Evolutionary conservation across 2,888 invertebrate species (phyloP).

Genomic region (Mesorhabditis belari): DNA sequence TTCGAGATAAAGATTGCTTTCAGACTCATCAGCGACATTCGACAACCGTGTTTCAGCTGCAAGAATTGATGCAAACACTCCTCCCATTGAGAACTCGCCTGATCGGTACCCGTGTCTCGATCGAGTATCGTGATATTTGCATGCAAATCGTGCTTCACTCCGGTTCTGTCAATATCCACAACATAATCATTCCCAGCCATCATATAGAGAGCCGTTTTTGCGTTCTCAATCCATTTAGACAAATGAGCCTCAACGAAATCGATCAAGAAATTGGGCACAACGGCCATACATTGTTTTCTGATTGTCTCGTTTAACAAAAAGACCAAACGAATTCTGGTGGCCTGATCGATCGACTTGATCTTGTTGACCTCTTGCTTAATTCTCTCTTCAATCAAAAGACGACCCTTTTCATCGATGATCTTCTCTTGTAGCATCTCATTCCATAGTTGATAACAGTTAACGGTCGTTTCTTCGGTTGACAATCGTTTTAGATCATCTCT

Average conservation of each 20-base stretch:
- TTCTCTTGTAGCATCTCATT: no score
- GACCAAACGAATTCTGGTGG: no score
- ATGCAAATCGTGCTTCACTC: constrained; percentile 22
- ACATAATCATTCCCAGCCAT: constrained; percentile 48
- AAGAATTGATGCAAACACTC: constrained; percentile 55
- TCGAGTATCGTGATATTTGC: constrained; percentile 18
- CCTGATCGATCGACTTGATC: no score
- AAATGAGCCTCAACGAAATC: constrained; percentile 7
- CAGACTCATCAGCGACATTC: constrained; percentile 47
- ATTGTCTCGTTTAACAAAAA: neutral
- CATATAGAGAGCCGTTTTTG: constrained; percentile 43
- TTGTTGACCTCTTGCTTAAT: no score
- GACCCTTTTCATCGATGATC: constrained; percentile 2
- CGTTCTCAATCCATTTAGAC: no score
- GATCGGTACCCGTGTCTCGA: constrained; percentile 53
- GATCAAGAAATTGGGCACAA: neutral
- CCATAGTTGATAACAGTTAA: no score
- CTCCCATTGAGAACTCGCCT: constrained; percentile 52
- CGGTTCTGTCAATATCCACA: constrained; percentile 44
- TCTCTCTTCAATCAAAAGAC: neutral
- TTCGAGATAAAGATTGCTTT: constrained; percentile 54
- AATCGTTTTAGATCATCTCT: no score
- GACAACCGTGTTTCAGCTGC: constrained; percentile 54
- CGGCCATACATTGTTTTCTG: neutral
- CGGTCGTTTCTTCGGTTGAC: no score